These are phyloP conservation scores for Drosophila subobscura DNA, from an alignment of 1,140 invertebrate species.

Conservation along the genomic window DNA sequence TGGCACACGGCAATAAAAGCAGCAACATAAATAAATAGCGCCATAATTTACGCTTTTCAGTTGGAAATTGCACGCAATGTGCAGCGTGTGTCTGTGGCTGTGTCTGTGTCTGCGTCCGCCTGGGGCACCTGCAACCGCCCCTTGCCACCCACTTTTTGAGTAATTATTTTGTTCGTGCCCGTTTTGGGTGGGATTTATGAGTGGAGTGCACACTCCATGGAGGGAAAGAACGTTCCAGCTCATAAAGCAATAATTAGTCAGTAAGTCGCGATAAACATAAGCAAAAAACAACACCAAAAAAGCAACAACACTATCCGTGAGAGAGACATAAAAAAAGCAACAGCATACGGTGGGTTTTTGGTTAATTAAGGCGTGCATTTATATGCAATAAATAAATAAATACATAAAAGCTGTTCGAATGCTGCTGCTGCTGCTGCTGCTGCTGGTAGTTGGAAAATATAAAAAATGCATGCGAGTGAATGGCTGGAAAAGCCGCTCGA, in stretches of 20 bases:
- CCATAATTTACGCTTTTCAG: slow-evolving; percentile 60
- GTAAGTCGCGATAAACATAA: slow-evolving; percentile 21
- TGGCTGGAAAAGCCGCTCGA: slow-evolving; percentile 67
- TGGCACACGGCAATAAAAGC: slow-evolving; percentile 45
- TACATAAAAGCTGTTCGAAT: slow-evolving; percentile 9
- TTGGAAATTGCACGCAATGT: slow-evolving; percentile 58
- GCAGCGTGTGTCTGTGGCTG: too few species aligned
- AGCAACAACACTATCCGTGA: slow-evolving; percentile 10
- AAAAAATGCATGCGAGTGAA: slow-evolving; percentile 51
- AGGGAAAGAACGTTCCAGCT: slow-evolving; percentile 23
- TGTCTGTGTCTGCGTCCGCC: too few species aligned
- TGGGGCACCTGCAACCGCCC: too few species aligned
- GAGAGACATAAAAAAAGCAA: slow-evolving; percentile 19
- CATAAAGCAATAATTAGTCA: slow-evolving; percentile 56
- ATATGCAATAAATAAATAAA: slow-evolving; percentile 21
- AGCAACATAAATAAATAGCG: slow-evolving; percentile 33
- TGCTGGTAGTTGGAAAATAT: slow-evolving; percentile 12
- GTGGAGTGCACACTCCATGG: background rate
- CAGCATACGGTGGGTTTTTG: slow-evolving; percentile 3
- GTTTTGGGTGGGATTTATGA: slow-evolving; percentile 31
- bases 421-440: slow-evolving; percentile 15
- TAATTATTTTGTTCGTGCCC: slow-evolving; percentile 17
- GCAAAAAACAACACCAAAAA: background rate
- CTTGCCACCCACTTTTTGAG: background rate
- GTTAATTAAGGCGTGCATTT: slow-evolving; percentile 42